Percentiles rank a stretch among this genome's conserved stretches.
Evolutionary conservation across 2,888 invertebrate genomes (phyloP).

Genomic region (Xanthia togata): DNA sequence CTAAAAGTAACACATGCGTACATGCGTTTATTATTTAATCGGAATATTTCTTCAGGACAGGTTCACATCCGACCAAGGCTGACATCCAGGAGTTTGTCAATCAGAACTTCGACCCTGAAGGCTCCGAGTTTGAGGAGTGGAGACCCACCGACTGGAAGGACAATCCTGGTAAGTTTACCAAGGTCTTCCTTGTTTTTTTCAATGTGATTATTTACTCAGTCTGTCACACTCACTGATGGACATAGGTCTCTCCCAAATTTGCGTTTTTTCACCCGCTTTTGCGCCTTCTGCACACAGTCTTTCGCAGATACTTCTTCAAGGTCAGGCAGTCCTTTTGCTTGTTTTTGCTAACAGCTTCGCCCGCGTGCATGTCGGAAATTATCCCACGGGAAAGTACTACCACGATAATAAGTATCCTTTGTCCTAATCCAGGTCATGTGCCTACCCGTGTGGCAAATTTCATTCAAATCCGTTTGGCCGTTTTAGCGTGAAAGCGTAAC

Average conservation of each 20-base stretch:
- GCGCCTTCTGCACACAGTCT: not conserved
- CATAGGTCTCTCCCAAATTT: not conserved
- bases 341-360: too few relatives aligned
- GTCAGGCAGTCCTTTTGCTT: not conserved
- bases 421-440: too few relatives aligned
- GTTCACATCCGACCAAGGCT: constrained; percentile 86
- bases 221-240: not conserved
- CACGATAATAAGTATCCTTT: too few relatives aligned
- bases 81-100: constrained; percentile 90
- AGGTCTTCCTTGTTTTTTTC: not conserved
- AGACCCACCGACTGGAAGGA: constrained; percentile 94
- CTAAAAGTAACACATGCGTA: not conserved
- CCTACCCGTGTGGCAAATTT: too few relatives aligned
- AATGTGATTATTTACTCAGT: too few relatives aligned
- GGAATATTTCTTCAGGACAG: constrained; percentile 81
- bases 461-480: too few relatives aligned
- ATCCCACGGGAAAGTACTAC: too few relatives aligned
- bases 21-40: constrained; percentile 55
- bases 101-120: constrained; percentile 93
- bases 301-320: not conserved
- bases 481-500: too few relatives aligned
- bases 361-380: too few relatives aligned
- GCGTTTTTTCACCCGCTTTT: not conserved
- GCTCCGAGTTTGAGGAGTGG: constrained; percentile 94
- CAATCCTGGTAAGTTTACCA: constrained; percentile 90